Base-by-base conservation (phyloP, 2,113 vertebrate genomes). In the Oreochromis spilurus region DNA sequence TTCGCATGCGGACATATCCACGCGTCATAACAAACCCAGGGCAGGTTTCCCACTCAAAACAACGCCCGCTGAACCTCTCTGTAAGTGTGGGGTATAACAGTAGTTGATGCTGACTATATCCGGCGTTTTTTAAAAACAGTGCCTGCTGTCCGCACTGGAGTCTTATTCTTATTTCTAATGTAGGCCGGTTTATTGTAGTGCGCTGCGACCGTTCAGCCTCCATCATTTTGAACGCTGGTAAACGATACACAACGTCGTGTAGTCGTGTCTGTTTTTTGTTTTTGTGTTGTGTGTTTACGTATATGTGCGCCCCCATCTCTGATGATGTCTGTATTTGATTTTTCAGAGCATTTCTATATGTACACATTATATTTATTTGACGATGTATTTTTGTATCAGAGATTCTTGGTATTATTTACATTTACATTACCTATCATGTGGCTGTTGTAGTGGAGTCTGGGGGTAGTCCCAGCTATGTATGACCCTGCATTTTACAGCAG, bases 21-120 rank as follows among this genome's bases (percentile, higher is more conserved):
- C 91, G 88, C 94, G 92, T 92, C 93, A 94, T 40, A 91, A 93
- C 93, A 93, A 91, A 85, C 45, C 81, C 86, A 10, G 50, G 48
- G 38, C 54, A 86, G 88, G 84, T 90, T 89, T 86, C 87, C 84
- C 84, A 84, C 52, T 72, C 67, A 65, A 60, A 48, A 75, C 88
- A 58, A 13, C 45, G 36, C 21, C 38, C 19, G 13, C 12, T 48
- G 6, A 29, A 84, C 54, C 12, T 53, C 19, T 62, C 9, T 34
- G 9, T 24, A 81, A 24, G 34, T 7, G 3, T 55, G 54, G 84
- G 11, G 7, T 48, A 62, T 54, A 26, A 55, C 38, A 11, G 31
- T 6, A 26, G 24, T n/a, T 9, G 3, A 11, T 50, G 57, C 11
- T 24, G 11, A 45, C 36, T 53, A 3, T 83, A 29, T 11, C 9